Conservation (phyloP, 2,888 invertebrate genomes). For the Chydorus sphaericus region DNA sequence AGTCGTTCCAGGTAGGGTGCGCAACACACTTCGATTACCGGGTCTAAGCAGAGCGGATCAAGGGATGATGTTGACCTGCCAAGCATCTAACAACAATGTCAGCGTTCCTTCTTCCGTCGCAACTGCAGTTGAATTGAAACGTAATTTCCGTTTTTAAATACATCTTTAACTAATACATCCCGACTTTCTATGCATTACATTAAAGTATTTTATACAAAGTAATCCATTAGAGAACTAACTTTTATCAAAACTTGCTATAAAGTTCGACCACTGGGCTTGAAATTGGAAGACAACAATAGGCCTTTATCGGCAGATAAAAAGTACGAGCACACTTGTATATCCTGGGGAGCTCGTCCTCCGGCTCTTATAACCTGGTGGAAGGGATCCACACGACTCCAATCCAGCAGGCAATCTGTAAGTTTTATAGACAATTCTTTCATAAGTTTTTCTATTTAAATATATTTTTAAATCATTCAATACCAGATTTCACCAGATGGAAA, state of each 20-base stretch:
- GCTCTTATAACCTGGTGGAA: slow-evolving; percentile 85
- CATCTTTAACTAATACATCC: neutral
- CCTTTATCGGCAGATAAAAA: slow-evolving; percentile 67
- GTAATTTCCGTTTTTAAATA: slow-evolving; percentile 39
- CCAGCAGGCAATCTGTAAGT: slow-evolving; percentile 49
- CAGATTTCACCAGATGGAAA: slow-evolving; percentile 31
- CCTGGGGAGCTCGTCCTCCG: slow-evolving; percentile 69
- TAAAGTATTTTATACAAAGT: neutral
- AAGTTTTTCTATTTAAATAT: slow-evolving; percentile 37
- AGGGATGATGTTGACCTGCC: slow-evolving; percentile 51
- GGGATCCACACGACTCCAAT: slow-evolving; percentile 62
- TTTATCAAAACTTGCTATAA: neutral
- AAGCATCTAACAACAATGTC: slow-evolving; percentile 56
- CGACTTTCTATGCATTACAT: neutral
- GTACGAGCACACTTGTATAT: slow-evolving; percentile 68
- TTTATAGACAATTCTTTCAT: slow-evolving; percentile 1
- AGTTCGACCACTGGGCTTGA: slow-evolving; percentile 71
- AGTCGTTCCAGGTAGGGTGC: slow-evolving; percentile 37
- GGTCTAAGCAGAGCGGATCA: slow-evolving; percentile 52
- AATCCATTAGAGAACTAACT: neutral
- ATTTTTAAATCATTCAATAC: slow-evolving; percentile 49
- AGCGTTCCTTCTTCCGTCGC: slow-evolving; percentile 49
- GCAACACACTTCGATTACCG: slow-evolving; percentile 51
- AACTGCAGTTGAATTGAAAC: slow-evolving; percentile 52
- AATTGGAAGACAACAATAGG: slow-evolving; percentile 47